Conservation (phyloP, 2,797 vertebrate species). For the Gastrophryne carolinensis region DNA sequence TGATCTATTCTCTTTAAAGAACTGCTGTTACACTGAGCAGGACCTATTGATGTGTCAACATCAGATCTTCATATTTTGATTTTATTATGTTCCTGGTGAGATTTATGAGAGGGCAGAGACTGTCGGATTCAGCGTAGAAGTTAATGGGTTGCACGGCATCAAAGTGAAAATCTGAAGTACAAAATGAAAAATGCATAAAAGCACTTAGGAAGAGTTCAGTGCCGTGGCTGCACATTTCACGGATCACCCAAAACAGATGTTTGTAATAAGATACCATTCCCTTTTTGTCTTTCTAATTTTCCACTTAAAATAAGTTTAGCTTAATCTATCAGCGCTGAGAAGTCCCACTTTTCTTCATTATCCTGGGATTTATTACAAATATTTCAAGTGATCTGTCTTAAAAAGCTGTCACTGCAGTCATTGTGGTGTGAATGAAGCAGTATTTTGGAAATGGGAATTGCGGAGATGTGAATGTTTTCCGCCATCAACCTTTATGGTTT, state of each 20-base stretch:
- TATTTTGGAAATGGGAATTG: not conserved
- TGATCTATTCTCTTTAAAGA: no score
- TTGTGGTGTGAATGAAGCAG: not conserved
- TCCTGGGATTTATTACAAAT: conserved; percentile 12
- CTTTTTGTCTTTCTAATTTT: conserved; percentile 16
- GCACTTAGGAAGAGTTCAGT: conserved; percentile 41
- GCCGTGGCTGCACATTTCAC: conserved; percentile 42
- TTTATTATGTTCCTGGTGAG: conserved; percentile 39
- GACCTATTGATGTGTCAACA: conserved; percentile 1
- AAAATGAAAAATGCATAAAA: conserved; percentile 50
- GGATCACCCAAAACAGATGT: conserved; percentile 48
- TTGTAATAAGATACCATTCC: conserved; percentile 48
- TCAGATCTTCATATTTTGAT: conserved; percentile 3
- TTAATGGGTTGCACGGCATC: conserved; percentile 45
- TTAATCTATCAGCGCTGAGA: conserved; percentile 16
- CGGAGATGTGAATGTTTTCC: not conserved
- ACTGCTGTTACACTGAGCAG: no score
- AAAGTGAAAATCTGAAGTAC: conserved; percentile 39
- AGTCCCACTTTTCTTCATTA: not conserved
- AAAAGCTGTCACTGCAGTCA: not conserved
- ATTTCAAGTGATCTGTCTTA: conserved; percentile 5
- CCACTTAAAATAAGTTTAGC: conserved; percentile 29
- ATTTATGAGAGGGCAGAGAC: conserved; percentile 43
- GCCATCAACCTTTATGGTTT: no score
- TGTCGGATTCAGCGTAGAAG: conserved; percentile 46